A percentile compares a stretch with the other conserved stretches of the same genome.
These are phyloP conservation scores for Sander lucioperca DNA, from an alignment of 2,113 vertebrate genomes.

Conservation along the genomic window DNA sequence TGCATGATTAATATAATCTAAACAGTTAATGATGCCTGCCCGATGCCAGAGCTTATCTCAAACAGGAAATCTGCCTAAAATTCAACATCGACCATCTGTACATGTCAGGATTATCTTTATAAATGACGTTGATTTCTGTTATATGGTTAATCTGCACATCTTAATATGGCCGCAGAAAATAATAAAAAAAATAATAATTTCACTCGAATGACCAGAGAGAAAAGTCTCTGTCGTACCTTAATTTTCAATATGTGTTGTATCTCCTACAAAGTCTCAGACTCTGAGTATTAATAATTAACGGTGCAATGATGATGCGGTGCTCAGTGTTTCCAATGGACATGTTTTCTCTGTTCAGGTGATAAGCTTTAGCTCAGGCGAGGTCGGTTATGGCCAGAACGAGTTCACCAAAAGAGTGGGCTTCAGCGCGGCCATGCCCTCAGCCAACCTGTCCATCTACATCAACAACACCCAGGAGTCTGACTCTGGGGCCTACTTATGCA, in stretches of 20 bases:
- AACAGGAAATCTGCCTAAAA: slow-evolving; percentile 76
- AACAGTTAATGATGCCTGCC: slow-evolving; percentile 60
- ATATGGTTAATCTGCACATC: slow-evolving; percentile 62
- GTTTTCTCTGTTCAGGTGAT: slow-evolving; percentile 84
- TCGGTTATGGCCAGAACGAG: slow-evolving; percentile 79
- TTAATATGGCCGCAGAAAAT: slow-evolving; percentile 14
- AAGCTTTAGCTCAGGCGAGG: slow-evolving; percentile 79
- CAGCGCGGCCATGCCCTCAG: slow-evolving; percentile 79
- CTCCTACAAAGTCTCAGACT: neutral
- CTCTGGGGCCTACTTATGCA: slow-evolving; percentile 89
- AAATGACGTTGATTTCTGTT: slow-evolving; percentile 56
- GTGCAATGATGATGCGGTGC: no score
- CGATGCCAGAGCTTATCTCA: slow-evolving; percentile 71
- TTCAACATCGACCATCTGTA: slow-evolving; percentile 77
- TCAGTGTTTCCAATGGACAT: neutral
- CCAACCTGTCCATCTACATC: slow-evolving; percentile 91
- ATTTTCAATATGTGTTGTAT: neutral
- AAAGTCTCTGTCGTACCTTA: neutral
- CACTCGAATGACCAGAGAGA: neutral
- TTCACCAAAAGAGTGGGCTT: slow-evolving; percentile 85
- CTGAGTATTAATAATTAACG: neutral
- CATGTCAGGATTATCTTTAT: slow-evolving; percentile 75
- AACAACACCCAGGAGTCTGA: slow-evolving; percentile 88
- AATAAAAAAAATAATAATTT: neutral
- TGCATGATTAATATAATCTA: slow-evolving; percentile 76